Evolutionary conservation across 2,888 invertebrate genomes (phyloP).

Genomic region (Hypena proboscidalis): DNA sequence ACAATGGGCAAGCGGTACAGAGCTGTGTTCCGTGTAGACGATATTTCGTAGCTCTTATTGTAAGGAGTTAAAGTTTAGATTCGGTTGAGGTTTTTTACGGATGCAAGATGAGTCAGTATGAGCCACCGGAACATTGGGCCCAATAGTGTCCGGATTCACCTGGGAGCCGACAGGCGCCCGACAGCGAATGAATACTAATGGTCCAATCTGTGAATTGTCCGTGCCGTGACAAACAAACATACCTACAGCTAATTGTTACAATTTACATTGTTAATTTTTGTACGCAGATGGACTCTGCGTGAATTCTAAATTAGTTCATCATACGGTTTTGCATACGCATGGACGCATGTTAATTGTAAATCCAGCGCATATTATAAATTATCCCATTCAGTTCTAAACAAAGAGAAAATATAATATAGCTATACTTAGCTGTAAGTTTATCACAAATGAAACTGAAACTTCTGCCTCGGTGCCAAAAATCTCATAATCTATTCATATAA

Average conservation of each 20-base stretch:
- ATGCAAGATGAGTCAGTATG: conserved; percentile 66
- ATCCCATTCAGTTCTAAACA: no score
- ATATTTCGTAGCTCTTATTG: conserved; percentile 22
- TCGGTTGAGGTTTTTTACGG: conserved; percentile 41
- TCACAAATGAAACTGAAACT: no score
- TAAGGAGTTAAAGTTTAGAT: conserved; percentile 29
- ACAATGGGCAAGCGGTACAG: conserved; percentile 59
- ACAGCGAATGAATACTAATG: conserved; percentile 65
- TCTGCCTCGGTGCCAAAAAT: no score
- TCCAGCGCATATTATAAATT: background rate
- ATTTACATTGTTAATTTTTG: conserved; percentile 51
- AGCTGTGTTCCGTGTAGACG: conserved; percentile 27
- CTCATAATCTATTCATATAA: no score
- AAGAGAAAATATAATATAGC: no score
- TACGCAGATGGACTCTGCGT: conserved; percentile 23
- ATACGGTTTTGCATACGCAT: conserved; percentile 18
- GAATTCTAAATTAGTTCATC: conserved; percentile 40
- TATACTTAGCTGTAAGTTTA: no score
- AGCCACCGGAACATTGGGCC: conserved; percentile 76
- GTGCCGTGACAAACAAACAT: conserved; percentile 45
- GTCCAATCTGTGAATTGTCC: conserved; percentile 40
- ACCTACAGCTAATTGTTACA: conserved; percentile 41
- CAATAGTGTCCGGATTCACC: conserved; percentile 68
- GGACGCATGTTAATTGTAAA: background rate
- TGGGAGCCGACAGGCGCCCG: conserved; percentile 49